Evolutionary conservation across 2,797 vertebrate species (phyloP).

Genomic region (Falco cherrug): DNA sequence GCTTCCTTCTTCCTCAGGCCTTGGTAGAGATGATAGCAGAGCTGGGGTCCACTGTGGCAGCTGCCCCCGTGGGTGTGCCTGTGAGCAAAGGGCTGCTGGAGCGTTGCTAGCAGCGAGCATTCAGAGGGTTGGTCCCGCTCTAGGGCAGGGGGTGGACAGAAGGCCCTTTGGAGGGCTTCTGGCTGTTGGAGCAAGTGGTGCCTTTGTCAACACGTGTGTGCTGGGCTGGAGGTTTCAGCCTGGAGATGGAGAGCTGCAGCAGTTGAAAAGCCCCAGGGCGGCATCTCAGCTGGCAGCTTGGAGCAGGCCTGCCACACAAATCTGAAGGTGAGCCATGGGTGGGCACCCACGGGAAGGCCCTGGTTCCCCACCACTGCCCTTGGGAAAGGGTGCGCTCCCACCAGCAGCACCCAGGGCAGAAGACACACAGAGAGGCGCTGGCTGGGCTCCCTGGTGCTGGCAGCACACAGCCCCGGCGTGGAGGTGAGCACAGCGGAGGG

Average conservation of each 20-base stretch:
- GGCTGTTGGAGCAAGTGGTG: background rate
- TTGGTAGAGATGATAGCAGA: background rate
- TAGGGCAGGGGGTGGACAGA: too few relatives aligned
- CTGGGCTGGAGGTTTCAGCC: background rate
- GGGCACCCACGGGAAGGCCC: background rate
- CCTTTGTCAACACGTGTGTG: background rate
- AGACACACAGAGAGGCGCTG: background rate
- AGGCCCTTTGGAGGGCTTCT: background rate
- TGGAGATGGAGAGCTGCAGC: background rate
- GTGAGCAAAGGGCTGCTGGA: background rate
- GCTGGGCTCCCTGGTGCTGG: background rate
- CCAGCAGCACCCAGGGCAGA: background rate
- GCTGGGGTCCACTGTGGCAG: background rate
- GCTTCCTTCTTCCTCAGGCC: background rate
- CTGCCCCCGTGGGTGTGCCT: accelerated
- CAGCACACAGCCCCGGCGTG: background rate
- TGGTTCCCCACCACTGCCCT: background rate
- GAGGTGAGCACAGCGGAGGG: accelerated
- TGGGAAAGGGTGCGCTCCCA: background rate
- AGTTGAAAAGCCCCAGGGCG: background rate
- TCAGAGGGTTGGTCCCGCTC: background rate
- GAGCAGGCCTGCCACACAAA: background rate
- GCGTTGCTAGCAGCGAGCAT: background rate
- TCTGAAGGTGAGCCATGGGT: background rate
- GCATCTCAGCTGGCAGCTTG: background rate